Conservation (phyloP, 2,888 invertebrate genomes). For the Leptothorax acervorum region DNA sequence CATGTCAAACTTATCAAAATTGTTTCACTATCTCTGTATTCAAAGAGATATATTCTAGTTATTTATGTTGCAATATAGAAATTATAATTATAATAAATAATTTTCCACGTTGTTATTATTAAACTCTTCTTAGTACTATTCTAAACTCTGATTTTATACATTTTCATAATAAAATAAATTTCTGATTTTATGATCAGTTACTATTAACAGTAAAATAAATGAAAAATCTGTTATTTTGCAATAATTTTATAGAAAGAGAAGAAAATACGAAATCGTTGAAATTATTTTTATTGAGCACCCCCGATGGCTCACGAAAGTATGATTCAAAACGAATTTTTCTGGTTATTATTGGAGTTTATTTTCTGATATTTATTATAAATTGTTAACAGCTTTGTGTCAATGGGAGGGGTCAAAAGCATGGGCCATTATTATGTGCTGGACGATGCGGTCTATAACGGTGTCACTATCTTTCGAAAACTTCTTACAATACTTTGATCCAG, state of each 20-base stretch:
- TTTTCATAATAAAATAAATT: neutral
- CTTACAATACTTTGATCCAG: conserved; percentile 78
- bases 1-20: neutral
- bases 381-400: neutral
- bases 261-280: neutral
- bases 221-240: neutral
- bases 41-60: neutral
- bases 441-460: conserved; percentile 78
- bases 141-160: neutral
- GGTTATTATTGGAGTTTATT: neutral
- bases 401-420: conserved; percentile 61
- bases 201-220: neutral
- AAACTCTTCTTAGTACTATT: neutral
- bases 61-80: neutral
- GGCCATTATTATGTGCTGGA: conserved; percentile 79
- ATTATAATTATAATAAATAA: neutral
- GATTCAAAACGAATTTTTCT: neutral
- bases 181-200: neutral
- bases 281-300: neutral
- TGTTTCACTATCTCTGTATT: neutral
- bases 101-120: neutral
- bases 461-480: conserved; percentile 64
- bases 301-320: neutral
- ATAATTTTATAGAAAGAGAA: neutral
- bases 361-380: neutral